These are phyloP conservation scores for Hirundo rustica DNA, from an alignment of 2,797 vertebrate genomes.

Conservation along the genomic window DNA sequence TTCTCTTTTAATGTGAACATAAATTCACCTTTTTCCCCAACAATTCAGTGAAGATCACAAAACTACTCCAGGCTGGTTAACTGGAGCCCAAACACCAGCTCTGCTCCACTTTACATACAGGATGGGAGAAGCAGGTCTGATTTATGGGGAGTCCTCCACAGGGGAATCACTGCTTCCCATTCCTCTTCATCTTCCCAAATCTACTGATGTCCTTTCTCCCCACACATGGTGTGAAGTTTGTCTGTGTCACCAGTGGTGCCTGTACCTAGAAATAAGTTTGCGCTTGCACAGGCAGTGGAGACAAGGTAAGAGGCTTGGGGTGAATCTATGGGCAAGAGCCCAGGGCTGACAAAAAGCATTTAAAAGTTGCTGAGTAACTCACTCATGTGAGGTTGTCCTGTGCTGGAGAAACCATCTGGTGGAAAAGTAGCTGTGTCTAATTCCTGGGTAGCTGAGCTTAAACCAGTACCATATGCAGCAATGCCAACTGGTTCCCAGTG, in stretches of 20 bases:
- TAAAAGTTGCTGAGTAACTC: not conserved
- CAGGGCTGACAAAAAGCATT: not conserved
- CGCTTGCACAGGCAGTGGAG: fast-evolving
- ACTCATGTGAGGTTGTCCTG: fast-evolving
- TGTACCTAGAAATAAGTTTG: not conserved
- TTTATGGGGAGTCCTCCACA: not conserved
- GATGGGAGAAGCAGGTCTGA: not conserved
- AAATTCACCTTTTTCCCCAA: not conserved
- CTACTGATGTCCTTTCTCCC: not conserved
- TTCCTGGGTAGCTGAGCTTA: not conserved
- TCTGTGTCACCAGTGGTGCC: not conserved
- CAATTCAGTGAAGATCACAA: not conserved
- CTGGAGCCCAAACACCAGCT: not conserved
- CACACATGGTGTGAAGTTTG: not conserved
- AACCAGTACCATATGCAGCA: fast-evolving
- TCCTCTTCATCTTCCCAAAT: not conserved
- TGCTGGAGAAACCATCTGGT: not conserved
- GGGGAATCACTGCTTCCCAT: fast-evolving
- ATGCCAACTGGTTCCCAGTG: not conserved
- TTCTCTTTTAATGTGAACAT: not conserved
- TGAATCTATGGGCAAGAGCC: not conserved
- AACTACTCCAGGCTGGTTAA: not conserved
- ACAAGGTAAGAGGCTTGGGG: not conserved
- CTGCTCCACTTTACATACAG: not conserved
- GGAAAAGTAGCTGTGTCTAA: not conserved